Base-by-base conservation (phyloP, 2,888 invertebrate species). In the Dendrolimus pini region DNA sequence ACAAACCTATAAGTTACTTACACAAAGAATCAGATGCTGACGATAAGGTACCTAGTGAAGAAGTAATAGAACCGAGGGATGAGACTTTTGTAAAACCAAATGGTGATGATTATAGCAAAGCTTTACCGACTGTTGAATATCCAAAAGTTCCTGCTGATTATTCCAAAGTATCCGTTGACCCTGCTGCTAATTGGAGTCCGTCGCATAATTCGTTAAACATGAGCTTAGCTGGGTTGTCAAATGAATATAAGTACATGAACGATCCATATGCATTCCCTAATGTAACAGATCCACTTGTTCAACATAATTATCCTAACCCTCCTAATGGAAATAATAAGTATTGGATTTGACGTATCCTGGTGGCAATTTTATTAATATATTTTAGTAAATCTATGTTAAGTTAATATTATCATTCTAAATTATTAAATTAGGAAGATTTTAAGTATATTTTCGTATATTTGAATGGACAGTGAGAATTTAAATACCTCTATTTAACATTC, bases 111-210 rank as follows among this genome's bases (percentile, higher is more conserved):
- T 91, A 88, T 62, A 75, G 69, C 60, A 89, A 89, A 75, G 68
- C 83, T 68, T 80, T 87, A 82, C 83, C 85, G 77, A 83, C 73
- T 70, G 83, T 72, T 68, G 93, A 93, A 70, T 93, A 93, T 68
- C 89, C 93, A 13, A 93, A 93, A 82, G 79, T 87, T 78, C 85
- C 89, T 77, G 79, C 90, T 63, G 89, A 90, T 70, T 90, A 89
- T 69, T 88, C 91, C 55, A 91, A 91, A 77, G 78, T 90, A 53
- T 65, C 90, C 14, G 72, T 78, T 13, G 93, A 93, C 70, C 92
- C 93, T 47, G 80, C 80, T 13, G 71, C 91, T 1, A 93, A 92
- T 67, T 91, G 91, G 91, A 91, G 87, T 68, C 87, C 91, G 7
- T 86, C 91, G 6, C 89, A 91, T 59, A 87, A 84, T 65, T 83